Conservation (phyloP, 2,113 vertebrate species). For the Pelmatolapia mariae region DNA sequence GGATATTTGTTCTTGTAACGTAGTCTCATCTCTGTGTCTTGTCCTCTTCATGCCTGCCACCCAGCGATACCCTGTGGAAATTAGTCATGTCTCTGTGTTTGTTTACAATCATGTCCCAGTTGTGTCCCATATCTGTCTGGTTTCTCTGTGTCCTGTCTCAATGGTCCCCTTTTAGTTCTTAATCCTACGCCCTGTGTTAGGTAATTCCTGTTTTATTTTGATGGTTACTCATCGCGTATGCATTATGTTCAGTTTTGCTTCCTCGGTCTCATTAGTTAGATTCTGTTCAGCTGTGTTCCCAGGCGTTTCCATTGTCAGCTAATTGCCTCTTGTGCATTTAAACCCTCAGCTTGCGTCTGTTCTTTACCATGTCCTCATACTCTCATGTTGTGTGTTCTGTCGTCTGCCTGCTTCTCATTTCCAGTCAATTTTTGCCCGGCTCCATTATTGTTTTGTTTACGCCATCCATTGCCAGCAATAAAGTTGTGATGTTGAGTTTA, state of each 20-base stretch:
- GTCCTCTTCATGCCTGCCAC: not conserved
- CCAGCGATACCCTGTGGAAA: not conserved
- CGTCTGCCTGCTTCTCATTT: not conserved
- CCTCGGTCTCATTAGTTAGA: not conserved
- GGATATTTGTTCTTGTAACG: not conserved
- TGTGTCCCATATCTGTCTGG: not conserved
- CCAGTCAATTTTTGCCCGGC: not conserved
- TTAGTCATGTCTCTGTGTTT: not conserved
- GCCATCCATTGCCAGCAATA: not conserved
- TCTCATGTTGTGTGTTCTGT: not conserved
- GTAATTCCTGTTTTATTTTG: not conserved
- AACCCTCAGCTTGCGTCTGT: not conserved
- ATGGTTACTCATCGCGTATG: not conserved
- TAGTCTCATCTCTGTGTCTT: not conserved
- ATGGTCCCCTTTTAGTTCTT: not conserved
- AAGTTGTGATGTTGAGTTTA: not conserved
- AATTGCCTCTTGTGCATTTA: not conserved
- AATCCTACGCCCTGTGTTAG: not conserved
- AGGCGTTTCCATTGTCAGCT: not conserved
- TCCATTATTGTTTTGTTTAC: not conserved
- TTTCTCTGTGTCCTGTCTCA: not conserved
- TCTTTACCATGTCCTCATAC: not conserved
- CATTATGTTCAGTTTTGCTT: not conserved
- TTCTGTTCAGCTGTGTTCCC: not conserved
- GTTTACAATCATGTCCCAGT: not conserved